Evolutionary conservation across 30 jellyfish, hydroid and myxozoan genomes (phyloP).

Genomic region (Aurelia sp.): DNA sequence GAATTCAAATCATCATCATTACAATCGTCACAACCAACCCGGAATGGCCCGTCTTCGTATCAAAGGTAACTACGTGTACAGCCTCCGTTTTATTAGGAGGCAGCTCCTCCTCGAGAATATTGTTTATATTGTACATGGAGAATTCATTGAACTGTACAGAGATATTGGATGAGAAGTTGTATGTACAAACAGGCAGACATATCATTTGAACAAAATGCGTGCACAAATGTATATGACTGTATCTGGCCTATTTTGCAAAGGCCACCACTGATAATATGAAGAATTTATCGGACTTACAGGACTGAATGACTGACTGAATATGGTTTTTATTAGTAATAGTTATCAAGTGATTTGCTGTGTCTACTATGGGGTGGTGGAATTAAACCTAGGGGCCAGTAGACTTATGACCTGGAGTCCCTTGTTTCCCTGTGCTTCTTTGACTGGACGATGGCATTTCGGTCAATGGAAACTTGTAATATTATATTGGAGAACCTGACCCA

Average conservation of each 20-base stretch:
- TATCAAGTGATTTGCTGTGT: not conserved
- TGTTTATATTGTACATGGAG: slow-evolving; percentile 75
- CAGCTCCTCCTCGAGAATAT: slow-evolving; percentile 40
- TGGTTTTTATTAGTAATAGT: slow-evolving; percentile 4
- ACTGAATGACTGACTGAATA: not conserved
- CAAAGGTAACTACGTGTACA: slow-evolving; percentile 61
- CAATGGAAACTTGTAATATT: no score
- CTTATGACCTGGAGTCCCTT: no score
- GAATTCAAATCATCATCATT: slow-evolving; percentile 37
- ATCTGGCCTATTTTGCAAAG: slow-evolving; percentile 27
- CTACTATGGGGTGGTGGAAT: no score
- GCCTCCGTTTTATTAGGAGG: slow-evolving; percentile 64
- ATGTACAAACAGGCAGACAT: slow-evolving; percentile 1
- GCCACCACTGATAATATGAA: not conserved
- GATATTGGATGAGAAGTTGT: slow-evolving; percentile 38
- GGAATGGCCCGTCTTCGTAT: slow-evolving; percentile 56
- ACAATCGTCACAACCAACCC: slow-evolving; percentile 30
- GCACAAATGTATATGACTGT: not conserved
- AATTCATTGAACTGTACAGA: slow-evolving; percentile 62
- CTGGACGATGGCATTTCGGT: no score
- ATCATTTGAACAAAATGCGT: slow-evolving; percentile 19
- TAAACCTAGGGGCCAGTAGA: no score
- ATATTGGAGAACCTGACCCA: no score
- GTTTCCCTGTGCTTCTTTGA: no score
- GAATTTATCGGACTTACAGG: not conserved